phyloP scores from a whole-genome alignment of 2,888 invertebrate species.

The Lypha dubia region DNA sequence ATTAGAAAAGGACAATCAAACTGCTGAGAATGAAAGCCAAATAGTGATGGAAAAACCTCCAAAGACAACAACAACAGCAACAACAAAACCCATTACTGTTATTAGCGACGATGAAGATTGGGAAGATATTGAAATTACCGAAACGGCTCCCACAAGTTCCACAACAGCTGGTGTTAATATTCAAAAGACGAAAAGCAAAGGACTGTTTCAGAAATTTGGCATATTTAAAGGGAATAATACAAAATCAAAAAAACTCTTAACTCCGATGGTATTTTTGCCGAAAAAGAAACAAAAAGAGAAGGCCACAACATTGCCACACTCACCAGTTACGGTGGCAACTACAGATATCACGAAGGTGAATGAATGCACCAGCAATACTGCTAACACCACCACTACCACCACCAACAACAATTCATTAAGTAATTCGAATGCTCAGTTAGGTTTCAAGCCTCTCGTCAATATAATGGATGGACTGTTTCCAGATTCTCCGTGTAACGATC shows the following conservation, averaged over 20 bases:
- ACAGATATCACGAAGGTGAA: not conserved
- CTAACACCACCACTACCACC: not conserved
- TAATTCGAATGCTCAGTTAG: constrained; percentile 36
- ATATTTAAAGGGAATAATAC: constrained; percentile 37
- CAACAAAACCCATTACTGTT: constrained; percentile 31
- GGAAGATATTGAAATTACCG: constrained; percentile 79
- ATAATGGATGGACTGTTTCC: constrained; percentile 75
- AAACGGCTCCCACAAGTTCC: constrained; percentile 72
- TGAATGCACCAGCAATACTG: constrained; percentile 1
- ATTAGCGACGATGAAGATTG: constrained; percentile 77
- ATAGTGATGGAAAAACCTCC: no score
- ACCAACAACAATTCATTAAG: not conserved
- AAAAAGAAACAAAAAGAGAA: constrained; percentile 64
- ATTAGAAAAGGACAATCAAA: constrained; percentile 10
- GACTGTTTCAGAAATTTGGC: constrained; percentile 62
- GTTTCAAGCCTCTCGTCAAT: constrained; percentile 70
- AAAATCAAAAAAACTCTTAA: constrained; percentile 55
- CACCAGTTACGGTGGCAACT: not conserved
- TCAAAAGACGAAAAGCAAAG: constrained; percentile 60
- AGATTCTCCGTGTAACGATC: constrained; percentile 73
- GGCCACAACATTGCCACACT: constrained; percentile 20
- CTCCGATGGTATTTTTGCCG: constrained; percentile 39
- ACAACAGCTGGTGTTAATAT: constrained; percentile 23
- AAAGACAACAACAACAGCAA: not conserved
- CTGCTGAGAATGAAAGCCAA: not conserved